Percentiles rank a stretch among this genome's conserved stretches.
These are phyloP conservation scores for Leptodactylus fuscus DNA, from an alignment of 2,113 vertebrate genomes.

Conservation along the genomic window DNA sequence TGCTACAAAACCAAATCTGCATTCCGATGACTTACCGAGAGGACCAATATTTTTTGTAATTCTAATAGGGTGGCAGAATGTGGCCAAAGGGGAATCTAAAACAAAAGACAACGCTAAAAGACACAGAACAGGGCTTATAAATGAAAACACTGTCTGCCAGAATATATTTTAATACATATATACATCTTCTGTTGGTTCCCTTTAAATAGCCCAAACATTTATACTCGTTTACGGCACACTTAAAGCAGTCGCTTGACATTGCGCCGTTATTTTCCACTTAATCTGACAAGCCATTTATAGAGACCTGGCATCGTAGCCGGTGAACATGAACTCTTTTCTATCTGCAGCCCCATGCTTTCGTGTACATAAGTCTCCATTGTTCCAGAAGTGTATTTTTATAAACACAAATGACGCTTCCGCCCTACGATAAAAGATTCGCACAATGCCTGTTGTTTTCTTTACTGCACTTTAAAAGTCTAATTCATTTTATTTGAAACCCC, in stretches of 20 bases:
- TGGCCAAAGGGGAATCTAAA: not conserved
- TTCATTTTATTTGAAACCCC: slow-evolving; percentile 55
- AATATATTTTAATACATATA: not conserved
- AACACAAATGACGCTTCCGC: slow-evolving; percentile 17
- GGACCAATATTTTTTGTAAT: no score
- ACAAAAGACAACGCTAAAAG: not conserved
- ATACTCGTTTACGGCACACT: not conserved
- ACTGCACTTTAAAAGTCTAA: slow-evolving; percentile 48
- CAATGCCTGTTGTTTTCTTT: slow-evolving; percentile 44
- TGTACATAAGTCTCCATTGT: not conserved
- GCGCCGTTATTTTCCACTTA: not conserved
- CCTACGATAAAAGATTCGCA: slow-evolving; percentile 27
- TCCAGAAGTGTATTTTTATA: slow-evolving; percentile 38
- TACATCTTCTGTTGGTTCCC: not conserved
- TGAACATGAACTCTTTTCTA: not conserved
- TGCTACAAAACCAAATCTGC: no score
- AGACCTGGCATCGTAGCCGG: not conserved
- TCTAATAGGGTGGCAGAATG: no score
- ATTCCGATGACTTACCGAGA: no score
- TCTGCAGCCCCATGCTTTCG: not conserved
- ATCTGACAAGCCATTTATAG: slow-evolving; percentile 18
- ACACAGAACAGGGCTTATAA: not conserved
- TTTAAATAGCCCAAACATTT: not conserved
- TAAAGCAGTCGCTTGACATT: no score
- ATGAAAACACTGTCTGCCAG: not conserved